Base-by-base conservation (phyloP, 2,888 invertebrate species). In the Amblyteles armatorius region DNA sequence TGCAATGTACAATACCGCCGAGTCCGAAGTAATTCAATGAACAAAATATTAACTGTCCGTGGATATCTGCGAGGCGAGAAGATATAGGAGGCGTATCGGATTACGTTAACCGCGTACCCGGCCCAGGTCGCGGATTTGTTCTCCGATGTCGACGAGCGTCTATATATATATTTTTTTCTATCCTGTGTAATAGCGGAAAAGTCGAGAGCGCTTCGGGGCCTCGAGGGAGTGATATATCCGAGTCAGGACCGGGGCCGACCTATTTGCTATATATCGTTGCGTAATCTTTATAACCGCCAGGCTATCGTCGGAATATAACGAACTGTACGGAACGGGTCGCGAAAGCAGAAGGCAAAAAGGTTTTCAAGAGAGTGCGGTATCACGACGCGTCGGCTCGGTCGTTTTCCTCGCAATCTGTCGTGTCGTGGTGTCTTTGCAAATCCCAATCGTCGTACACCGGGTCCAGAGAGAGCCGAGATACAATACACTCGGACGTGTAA, bases 201-300 rank as follows among this genome's bases (percentile, higher is more conserved):
- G 65, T 80, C 40, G 55, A 73, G 67, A 67, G 19, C 57, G 79
- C 72, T 80, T 67, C 80, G 50, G 74, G 44, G 68, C 48, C 36
- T 44, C 57, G 40, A 72, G 19, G 40, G 36, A 67, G 40, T 22
- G 22, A 68, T 48, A 68, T 68, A 26, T 33, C 22, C 40, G 50
- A 63, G 60, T 65, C 33, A 68, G 73, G 80, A 68, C 74, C 29
- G 63, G 74, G 29, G 57, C 67, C 68, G 80, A 81, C 80, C 80
- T 81, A 81, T 81, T 81, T 81, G 57, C 60, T 74, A 50, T 72
- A 60, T 50, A 74, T 68, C 57, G 68, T 81, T 81, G 80, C 80
- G 80, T 81, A 81, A 81, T 48, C 29, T 33, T 50, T 19, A 73
- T 44, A 73, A 73, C 65, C 19, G 50, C 22, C 50, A 13, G 63